Conservation (phyloP, 2,113 vertebrate genomes). For the Crypturellus undulatus region DNA sequence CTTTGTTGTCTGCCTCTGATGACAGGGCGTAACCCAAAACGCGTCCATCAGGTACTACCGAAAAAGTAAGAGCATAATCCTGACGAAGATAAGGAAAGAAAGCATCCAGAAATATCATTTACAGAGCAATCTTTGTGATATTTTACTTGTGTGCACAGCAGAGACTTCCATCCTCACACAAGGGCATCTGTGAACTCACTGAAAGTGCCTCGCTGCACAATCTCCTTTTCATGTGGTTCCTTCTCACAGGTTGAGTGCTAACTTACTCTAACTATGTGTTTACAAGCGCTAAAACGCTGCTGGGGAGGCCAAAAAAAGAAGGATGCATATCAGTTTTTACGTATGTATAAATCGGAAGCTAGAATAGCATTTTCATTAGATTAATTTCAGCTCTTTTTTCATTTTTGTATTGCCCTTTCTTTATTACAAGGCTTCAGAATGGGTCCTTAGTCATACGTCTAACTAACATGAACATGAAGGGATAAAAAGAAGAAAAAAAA, state of each 20-base stretch:
- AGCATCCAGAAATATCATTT: not conserved
- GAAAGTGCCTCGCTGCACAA: not conserved
- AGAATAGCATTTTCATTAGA: not conserved
- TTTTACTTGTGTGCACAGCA: not conserved
- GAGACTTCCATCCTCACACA: not conserved
- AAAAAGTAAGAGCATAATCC: not conserved
- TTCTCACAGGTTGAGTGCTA: not conserved
- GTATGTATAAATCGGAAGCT: not conserved
- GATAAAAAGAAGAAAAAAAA: not conserved
- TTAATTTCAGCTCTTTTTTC: not conserved
- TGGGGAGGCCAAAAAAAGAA: not conserved
- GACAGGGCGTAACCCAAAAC: not conserved
- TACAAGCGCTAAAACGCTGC: not conserved
- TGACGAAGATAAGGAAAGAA: not conserved
- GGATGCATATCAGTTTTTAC: not conserved
- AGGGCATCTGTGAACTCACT: not conserved
- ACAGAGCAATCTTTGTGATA: not conserved
- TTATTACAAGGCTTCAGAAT: not conserved
- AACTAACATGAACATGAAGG: no score
- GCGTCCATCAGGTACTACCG: not conserved
- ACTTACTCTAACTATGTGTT: not conserved
- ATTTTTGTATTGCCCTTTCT: not conserved
- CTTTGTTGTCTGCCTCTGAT: not conserved
- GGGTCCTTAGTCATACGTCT: not conserved
- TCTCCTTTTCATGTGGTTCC: not conserved